A percentile compares a stretch with the other conserved stretches of the same genome.
Evolutionary conservation across 2,797 vertebrate genomes (phyloP).

Genomic region (Sebastes oblongus): DNA sequence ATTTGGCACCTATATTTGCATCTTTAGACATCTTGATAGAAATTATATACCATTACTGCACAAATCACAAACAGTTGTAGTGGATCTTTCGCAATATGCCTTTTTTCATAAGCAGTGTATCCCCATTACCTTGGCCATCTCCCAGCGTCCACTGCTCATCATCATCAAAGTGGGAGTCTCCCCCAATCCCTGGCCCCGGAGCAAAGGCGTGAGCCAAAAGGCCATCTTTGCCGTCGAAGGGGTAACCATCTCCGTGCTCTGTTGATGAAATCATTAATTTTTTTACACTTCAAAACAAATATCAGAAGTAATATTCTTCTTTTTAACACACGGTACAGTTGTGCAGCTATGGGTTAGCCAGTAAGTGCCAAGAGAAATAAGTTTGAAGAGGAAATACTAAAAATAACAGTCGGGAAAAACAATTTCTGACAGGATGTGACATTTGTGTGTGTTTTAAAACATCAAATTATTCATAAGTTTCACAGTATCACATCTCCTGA

Average conservation of each 20-base stretch:
- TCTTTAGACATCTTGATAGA: not conserved
- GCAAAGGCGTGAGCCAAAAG: slow-evolving; percentile 98
- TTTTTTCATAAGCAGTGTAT: not conserved
- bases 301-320: not conserved
- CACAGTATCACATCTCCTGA: not conserved
- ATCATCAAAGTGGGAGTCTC: slow-evolving; percentile 98
- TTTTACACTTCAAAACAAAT: not conserved
- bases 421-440: not conserved
- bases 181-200: slow-evolving; percentile 93
- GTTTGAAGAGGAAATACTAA: not conserved
- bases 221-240: slow-evolving; percentile 97
- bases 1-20: not conserved
- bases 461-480: not conserved
- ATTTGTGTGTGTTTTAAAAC: not conserved
- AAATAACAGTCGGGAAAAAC: not conserved
- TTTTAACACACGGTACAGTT: not conserved
- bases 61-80: not conserved
- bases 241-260: slow-evolving; percentile 99
- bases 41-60: not conserved
- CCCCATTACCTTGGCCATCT: slow-evolving; percentile 91
- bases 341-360: not conserved
- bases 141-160: slow-evolving; percentile 98
- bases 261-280: slow-evolving; percentile 41
- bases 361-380: not conserved
- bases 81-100: not conserved